A percentile compares a stretch with the other conserved stretches of the same genome.
These are phyloP conservation scores for Percopsis transmontana DNA, from an alignment of 2,113 vertebrate species.

Conservation along the genomic window DNA sequence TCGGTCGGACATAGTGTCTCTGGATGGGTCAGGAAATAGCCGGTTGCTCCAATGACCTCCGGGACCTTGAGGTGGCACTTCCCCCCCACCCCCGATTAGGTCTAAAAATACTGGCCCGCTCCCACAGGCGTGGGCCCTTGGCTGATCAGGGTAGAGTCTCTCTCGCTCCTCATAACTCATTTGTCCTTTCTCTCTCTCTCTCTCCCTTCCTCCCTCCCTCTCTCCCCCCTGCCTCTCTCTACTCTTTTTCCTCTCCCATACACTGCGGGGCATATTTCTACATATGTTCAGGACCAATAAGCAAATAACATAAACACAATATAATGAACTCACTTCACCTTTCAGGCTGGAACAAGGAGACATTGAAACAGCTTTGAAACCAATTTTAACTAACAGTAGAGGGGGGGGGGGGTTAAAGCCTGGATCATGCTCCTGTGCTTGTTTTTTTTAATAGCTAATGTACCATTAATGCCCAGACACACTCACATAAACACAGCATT, in stretches of 20 bases:
- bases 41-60: constrained; percentile 44
- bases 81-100: constrained; percentile 40
- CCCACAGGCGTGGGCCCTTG: constrained; percentile 24
- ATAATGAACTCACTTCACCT: constrained; percentile 45
- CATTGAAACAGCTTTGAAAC: constrained; percentile 49
- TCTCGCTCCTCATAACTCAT: constrained; percentile 42
- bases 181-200: constrained; percentile 18
- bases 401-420: background rate
- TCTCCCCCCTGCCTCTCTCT: constrained; percentile 8
- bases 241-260: constrained; percentile 18
- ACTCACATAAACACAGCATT: constrained; percentile 42
- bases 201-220: constrained; percentile 3
- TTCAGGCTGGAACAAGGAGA: constrained; percentile 37
- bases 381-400: constrained; percentile 36
- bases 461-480: constrained; percentile 51
- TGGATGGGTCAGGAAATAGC: constrained; percentile 45
- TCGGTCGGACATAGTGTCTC: constrained; percentile 27
- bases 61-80: constrained; percentile 63
- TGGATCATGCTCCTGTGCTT: constrained; percentile 10
- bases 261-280: background rate
- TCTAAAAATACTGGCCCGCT: constrained; percentile 56
- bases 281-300: constrained; percentile 3
- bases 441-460: constrained; percentile 28
- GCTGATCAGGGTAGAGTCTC: constrained; percentile 44
- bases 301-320: constrained; percentile 13